Evolutionary conservation across 2,797 vertebrate genomes (phyloP).

Genomic region (Oreonectes daqikongensis): DNA sequence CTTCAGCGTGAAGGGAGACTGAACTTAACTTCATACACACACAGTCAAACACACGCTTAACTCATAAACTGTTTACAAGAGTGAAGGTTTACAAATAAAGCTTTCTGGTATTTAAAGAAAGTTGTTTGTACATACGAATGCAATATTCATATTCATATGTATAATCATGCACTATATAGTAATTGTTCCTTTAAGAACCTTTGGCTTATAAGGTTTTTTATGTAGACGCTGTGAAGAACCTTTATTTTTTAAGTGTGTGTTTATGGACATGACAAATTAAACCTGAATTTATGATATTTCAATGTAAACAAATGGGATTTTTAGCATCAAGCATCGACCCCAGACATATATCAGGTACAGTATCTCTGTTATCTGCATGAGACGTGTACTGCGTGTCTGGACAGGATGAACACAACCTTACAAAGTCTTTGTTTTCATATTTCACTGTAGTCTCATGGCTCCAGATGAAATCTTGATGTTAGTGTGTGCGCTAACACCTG

Average conservation of each 20-base stretch:
- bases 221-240: neutral
- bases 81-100: neutral
- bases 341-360: neutral
- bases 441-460: slow-evolving; percentile 48
- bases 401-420: slow-evolving; percentile 39
- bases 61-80: slow-evolving; percentile 12
- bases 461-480: slow-evolving; percentile 49
- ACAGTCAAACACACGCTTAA: too few species aligned
- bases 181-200: too few species aligned
- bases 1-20: too few species aligned
- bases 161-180: too few species aligned
- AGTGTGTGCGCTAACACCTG: slow-evolving; percentile 54
- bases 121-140: too few species aligned
- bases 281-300: too few species aligned
- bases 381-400: slow-evolving; percentile 31
- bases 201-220: too few species aligned
- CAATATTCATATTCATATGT: too few species aligned
- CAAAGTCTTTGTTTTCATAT: slow-evolving; percentile 57
- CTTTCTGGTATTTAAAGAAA: neutral
- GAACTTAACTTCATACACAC: too few species aligned
- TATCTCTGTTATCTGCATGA: slow-evolving; percentile 2
- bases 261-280: too few species aligned
- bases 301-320: too few species aligned
- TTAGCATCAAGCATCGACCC: too few species aligned
- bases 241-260: neutral